A percentile compares a stretch with the other conserved stretches of the same genome.
Evolutionary conservation across 2,888 invertebrate species (phyloP).

Genomic region (Torymus aiolomorphi): DNA sequence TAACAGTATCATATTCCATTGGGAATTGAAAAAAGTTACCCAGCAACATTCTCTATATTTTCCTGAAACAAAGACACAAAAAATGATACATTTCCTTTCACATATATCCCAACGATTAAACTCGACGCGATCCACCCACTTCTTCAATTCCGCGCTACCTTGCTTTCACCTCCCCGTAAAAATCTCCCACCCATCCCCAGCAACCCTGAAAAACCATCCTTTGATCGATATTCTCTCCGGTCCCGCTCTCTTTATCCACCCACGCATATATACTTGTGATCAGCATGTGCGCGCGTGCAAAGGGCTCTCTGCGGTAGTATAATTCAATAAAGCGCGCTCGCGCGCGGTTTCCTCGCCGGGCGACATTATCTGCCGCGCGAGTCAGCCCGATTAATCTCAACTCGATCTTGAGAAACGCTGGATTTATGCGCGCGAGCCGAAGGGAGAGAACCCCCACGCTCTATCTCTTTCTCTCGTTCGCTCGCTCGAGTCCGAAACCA

Average conservation of each 20-base stretch:
- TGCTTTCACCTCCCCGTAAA: no score
- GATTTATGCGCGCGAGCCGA: slow-evolving; percentile 63
- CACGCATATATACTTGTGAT: slow-evolving; percentile 4
- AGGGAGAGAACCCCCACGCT: no score
- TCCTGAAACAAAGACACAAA: no score
- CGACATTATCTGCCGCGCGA: slow-evolving; percentile 14
- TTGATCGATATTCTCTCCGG: slow-evolving; percentile 3
- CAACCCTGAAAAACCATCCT: background rate
- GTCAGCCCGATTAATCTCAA: slow-evolving; percentile 69
- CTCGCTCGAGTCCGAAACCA: slow-evolving; percentile 60
- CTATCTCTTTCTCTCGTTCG: no score
- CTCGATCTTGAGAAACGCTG: slow-evolving; percentile 69
- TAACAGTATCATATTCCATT: no score
- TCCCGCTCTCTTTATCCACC: no score
- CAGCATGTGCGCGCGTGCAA: background rate
- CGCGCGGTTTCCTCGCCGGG: slow-evolving; percentile 34
- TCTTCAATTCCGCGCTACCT: no score
- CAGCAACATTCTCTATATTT: no score
- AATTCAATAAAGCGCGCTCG: slow-evolving; percentile 68
- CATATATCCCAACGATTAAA: no score
- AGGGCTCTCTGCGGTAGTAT: slow-evolving; percentile 54
- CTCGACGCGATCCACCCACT: no score
- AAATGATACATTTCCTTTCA: no score
- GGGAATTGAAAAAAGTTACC: no score
- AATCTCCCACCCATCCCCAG: background rate